Evolutionary conservation across 2,797 vertebrate species (phyloP).

Genomic region (Coccyzus lansbergi): DNA sequence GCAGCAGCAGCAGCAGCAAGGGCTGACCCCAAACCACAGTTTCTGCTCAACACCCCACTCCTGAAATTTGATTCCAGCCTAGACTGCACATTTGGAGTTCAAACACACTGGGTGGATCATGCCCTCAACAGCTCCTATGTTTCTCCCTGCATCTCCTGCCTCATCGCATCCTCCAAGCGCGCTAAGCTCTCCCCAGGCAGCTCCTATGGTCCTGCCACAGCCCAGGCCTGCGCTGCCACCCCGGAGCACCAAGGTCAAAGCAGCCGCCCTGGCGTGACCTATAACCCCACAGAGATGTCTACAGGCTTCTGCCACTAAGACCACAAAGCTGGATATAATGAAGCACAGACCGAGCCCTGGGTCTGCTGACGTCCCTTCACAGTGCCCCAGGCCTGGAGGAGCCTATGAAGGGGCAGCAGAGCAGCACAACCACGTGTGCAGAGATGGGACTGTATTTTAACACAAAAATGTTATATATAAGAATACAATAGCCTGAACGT

Average conservation of each 20-base stretch:
- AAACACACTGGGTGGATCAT: accelerated
- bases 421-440: accelerated
- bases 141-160: not conserved
- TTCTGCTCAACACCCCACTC: not conserved
- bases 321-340: accelerated
- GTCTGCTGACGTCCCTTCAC: accelerated
- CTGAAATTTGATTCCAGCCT: not conserved
- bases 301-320: not conserved
- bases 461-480: accelerated
- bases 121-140: not conserved
- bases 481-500: not conserved
- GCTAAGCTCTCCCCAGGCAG: not conserved
- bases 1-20: not conserved
- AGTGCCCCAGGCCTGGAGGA: not conserved
- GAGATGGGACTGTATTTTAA: not conserved
- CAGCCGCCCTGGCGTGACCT: not conserved
- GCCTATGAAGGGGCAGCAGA: not conserved
- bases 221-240: not conserved
- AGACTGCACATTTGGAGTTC: not conserved
- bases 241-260: not conserved
- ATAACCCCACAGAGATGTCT: accelerated
- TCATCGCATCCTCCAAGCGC: accelerated
- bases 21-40: not conserved
- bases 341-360: not conserved
- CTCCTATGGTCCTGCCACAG: not conserved